Evolutionary conservation across 2,113 vertebrate genomes (phyloP).

Genomic region (Equus przewalskii): DNA sequence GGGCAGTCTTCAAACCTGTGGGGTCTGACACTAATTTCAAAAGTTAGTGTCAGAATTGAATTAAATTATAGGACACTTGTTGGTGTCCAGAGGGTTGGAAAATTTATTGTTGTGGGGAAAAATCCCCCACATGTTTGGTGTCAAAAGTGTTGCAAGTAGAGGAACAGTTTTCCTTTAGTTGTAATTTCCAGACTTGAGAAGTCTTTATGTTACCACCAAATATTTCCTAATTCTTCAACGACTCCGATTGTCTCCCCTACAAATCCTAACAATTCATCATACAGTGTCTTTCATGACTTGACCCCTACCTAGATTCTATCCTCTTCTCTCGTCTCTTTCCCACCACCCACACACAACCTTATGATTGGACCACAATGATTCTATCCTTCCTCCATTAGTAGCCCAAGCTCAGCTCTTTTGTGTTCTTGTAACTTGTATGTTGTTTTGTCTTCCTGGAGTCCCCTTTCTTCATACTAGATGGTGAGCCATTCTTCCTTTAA

Average conservation of each 20-base stretch:
- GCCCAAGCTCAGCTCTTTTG: not conserved
- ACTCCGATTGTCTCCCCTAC: not conserved
- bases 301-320: not conserved
- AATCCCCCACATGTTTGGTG: not conserved
- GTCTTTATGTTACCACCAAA: not conserved
- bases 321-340: not conserved
- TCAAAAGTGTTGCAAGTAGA: not conserved
- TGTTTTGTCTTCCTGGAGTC: not conserved
- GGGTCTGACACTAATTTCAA: rapidly evolving
- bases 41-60: not conserved
- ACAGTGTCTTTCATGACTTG: not conserved
- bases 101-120: not conserved
- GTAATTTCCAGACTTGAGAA: not conserved
- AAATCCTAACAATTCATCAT: not conserved
- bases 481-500: not conserved
- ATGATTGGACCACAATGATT: too few relatives aligned
- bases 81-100: not conserved
- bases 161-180: not conserved
- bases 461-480: not conserved
- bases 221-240: not conserved
- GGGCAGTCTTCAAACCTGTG: not conserved
- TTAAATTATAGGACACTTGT: not conserved
- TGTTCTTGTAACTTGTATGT: not conserved
- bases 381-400: not conserved
- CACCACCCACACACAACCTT: not conserved